Percentiles rank a stretch among this genome's conserved stretches.
Evolutionary conservation across 1,140 invertebrate species (phyloP).

Genomic region (Vanessa atalanta): DNA sequence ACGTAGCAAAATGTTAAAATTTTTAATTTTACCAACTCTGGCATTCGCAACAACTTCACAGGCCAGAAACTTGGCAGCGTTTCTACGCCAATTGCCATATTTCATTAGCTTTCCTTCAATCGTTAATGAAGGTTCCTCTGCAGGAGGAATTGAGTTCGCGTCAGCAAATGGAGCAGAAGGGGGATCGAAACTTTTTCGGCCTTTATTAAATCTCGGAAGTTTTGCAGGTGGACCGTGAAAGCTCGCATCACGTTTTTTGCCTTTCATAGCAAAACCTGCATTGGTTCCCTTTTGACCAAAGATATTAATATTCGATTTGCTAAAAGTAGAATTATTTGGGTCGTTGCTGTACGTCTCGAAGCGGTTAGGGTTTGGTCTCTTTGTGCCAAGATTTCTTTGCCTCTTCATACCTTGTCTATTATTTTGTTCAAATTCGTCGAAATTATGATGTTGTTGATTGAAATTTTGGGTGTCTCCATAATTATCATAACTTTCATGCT

Average conservation of each 20-base stretch:
- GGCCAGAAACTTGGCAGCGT: constrained; percentile 9
- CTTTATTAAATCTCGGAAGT: neutral
- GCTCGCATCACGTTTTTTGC: neutral
- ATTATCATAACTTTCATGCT: neutral
- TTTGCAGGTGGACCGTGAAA: constrained; percentile 1
- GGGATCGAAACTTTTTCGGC: neutral
- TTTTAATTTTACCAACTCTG: neutral
- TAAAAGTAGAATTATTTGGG: constrained; percentile 28
- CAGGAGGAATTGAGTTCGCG: neutral
- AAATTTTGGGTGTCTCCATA: neutral
- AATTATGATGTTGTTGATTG: neutral
- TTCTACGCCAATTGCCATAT: neutral
- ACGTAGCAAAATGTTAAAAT: neutral
- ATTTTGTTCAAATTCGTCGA: neutral
- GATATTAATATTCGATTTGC: constrained; percentile 14
- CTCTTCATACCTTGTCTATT: neutral
- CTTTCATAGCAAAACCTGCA: neutral
- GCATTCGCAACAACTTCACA: constrained; percentile 3
- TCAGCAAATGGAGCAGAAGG: neutral
- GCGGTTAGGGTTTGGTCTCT: constrained; percentile 5
- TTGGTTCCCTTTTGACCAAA: neutral
- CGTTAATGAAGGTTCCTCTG: neutral
- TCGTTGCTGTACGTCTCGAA: constrained; percentile 13
- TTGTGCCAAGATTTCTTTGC: neutral
- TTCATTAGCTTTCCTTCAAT: neutral